Conservation (phyloP, 2,888 invertebrate species). For the Troglohyphantes excavatus region DNA sequence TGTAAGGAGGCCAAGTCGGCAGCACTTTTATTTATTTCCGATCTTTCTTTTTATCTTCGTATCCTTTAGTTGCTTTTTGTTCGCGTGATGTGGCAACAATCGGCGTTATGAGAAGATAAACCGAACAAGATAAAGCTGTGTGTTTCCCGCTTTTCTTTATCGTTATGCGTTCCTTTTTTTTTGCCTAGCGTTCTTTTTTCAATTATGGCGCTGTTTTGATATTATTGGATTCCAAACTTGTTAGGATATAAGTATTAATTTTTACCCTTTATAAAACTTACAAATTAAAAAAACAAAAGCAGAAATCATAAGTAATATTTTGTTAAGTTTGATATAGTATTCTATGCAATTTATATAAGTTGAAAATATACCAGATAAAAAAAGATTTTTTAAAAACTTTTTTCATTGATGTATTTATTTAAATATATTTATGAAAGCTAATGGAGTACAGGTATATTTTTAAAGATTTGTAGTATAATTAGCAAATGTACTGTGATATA, state of each 20-base stretch:
- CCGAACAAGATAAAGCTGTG: background rate
- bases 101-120: constrained; percentile 58
- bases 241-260: constrained; percentile 4
- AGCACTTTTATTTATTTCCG: constrained; percentile 56
- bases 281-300: too few relatives aligned
- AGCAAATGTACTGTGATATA: too few relatives aligned
- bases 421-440: too few relatives aligned
- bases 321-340: too few relatives aligned
- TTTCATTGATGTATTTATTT: too few relatives aligned
- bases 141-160: constrained; percentile 4
- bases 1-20: constrained; percentile 25
- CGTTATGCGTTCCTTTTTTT: constrained; percentile 16
- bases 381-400: too few relatives aligned
- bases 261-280: too few relatives aligned
- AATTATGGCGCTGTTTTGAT: constrained; percentile 20
- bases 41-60: constrained; percentile 16
- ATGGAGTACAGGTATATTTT: too few relatives aligned
- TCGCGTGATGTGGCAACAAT: constrained; percentile 53
- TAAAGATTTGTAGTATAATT: too few relatives aligned
- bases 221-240: constrained; percentile 15
- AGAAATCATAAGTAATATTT: too few relatives aligned
- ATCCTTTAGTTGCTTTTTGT: constrained; percentile 33
- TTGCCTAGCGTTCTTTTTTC: background rate
- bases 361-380: too few relatives aligned
- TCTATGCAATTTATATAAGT: too few relatives aligned